phyloP scores from a whole-genome alignment of 2,888 invertebrate genomes.

The Seladonia tumulorum region DNA sequence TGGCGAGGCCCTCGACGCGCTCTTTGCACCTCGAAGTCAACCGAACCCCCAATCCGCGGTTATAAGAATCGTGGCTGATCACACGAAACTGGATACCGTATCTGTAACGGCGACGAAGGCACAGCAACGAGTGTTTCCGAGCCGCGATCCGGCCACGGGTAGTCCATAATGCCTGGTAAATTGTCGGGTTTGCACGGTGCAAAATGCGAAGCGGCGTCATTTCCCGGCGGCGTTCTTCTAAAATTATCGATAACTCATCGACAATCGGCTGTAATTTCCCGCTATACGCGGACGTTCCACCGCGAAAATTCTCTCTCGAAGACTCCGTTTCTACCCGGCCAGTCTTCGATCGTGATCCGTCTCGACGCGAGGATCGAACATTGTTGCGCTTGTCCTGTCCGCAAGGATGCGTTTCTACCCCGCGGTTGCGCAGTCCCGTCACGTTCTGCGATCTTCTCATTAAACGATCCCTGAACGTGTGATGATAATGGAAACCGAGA shows the following conservation, averaged over 20 bases:
- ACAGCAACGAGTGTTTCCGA: constrained; percentile 50
- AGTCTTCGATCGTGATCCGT: constrained; percentile 16
- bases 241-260: constrained; percentile 82
- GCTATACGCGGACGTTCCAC: constrained; percentile 57
- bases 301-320: constrained; percentile 38
- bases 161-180: constrained; percentile 72
- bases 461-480: constrained; percentile 47
- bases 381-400: constrained; percentile 33
- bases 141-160: constrained; percentile 47
- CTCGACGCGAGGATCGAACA: constrained; percentile 35
- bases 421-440: constrained; percentile 38
- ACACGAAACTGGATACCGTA: constrained; percentile 63
- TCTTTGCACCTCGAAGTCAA: constrained; percentile 35
- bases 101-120: constrained; percentile 57
- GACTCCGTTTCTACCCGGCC: background rate
- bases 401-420: constrained; percentile 22
- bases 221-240: constrained; percentile 77
- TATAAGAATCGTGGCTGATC: constrained; percentile 47
- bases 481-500: constrained; percentile 38
- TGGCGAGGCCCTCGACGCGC: background rate
- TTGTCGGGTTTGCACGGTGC: constrained; percentile 72
- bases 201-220: constrained; percentile 63
- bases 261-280: constrained; percentile 77
- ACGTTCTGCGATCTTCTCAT: constrained; percentile 28
- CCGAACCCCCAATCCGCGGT: constrained; percentile 48